phyloP scores from a whole-genome alignment of 1,140 invertebrate species.

The Lysiphlebus fabarum region DNA sequence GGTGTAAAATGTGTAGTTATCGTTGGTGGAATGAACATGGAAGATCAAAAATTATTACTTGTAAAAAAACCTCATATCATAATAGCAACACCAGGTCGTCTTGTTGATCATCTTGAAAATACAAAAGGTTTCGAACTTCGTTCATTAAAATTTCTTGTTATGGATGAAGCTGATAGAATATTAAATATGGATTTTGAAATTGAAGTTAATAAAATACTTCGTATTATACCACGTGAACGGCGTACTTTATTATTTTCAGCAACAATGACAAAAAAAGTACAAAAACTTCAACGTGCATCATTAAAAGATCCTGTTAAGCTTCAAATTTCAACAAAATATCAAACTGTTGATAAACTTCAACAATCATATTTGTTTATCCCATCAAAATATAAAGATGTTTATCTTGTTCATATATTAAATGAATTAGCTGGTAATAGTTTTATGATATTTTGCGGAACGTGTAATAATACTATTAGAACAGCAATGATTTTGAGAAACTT shows the following conservation, averaged over 20 bases:
- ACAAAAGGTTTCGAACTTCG: conserved; percentile 91
- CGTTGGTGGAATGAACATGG: conserved; percentile 98
- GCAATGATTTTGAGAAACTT: conserved; percentile 85
- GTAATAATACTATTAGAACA: conserved; percentile 84
- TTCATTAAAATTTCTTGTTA: conserved; percentile 84
- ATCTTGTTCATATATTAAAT: conserved; percentile 93
- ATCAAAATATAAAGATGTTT: conserved; percentile 95
- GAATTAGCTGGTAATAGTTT: conserved; percentile 94
- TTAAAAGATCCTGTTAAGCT: conserved; percentile 90
- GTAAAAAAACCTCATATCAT: conserved; percentile 95
- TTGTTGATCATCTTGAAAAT: conserved; percentile 89
- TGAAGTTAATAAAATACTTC: conserved; percentile 95
- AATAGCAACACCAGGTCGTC: conserved; percentile 86
- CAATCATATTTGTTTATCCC: conserved; percentile 97
- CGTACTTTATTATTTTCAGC: conserved; percentile 91
- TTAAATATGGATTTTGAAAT: conserved; percentile 95
- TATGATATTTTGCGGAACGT: conserved; percentile 96
- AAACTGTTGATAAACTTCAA: conserved; percentile 96
- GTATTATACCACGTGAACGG: conserved; percentile 84
- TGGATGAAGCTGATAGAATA: conserved; percentile 96
- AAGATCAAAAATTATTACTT: conserved; percentile 82
- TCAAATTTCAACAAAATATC: conserved; percentile 95
- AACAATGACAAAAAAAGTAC: conserved; percentile 98
- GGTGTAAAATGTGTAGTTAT: conserved; percentile 94
- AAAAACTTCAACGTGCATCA: conserved; percentile 93